phyloP scores from a whole-genome alignment of 2,888 invertebrate genomes.

The Hemithea aestivaria region DNA sequence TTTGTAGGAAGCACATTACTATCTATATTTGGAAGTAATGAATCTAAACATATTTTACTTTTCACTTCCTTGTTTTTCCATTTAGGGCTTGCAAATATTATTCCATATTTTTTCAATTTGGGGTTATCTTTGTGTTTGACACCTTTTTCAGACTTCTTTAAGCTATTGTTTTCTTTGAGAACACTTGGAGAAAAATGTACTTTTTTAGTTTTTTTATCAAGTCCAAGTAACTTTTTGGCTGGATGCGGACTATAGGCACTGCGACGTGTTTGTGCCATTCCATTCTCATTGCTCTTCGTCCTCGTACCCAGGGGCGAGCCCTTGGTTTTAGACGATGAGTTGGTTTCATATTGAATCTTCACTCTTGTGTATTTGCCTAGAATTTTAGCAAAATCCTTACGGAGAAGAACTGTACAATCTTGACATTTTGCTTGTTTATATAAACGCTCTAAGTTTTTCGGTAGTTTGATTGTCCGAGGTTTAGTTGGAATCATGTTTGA shows the following conservation, averaged over 20 bases:
- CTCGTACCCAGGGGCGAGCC: constrained; percentile 46
- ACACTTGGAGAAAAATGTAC: constrained; percentile 41
- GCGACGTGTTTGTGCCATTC: constrained; percentile 61
- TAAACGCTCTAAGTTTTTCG: constrained; percentile 59
- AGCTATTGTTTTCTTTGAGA: constrained; percentile 62
- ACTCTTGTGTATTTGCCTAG: constrained; percentile 73
- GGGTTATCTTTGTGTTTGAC: constrained; percentile 39
- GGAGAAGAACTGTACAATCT: constrained; percentile 66
- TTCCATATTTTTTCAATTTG: constrained; percentile 56
- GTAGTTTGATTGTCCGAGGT: constrained; percentile 49
- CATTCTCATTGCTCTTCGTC: constrained; percentile 69
- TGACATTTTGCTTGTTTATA: constrained; percentile 69
- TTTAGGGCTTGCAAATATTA: constrained; percentile 56
- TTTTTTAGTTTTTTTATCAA: constrained; percentile 37
- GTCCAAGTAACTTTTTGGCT: constrained; percentile 39
- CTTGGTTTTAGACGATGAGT: constrained; percentile 49
- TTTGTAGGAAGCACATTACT: constrained; percentile 59
- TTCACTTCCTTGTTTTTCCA: constrained; percentile 41
- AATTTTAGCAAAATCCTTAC: constrained; percentile 74
- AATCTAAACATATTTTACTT: constrained; percentile 47
- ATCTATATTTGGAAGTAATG: constrained; percentile 54
- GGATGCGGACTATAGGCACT: no score
- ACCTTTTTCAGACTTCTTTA: constrained; percentile 41
- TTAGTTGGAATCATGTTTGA: constrained; percentile 59
- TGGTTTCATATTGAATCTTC: constrained; percentile 70